Evolutionary conservation across 2,113 vertebrate species (phyloP).

Genomic region (Anguilla japonica): DNA sequence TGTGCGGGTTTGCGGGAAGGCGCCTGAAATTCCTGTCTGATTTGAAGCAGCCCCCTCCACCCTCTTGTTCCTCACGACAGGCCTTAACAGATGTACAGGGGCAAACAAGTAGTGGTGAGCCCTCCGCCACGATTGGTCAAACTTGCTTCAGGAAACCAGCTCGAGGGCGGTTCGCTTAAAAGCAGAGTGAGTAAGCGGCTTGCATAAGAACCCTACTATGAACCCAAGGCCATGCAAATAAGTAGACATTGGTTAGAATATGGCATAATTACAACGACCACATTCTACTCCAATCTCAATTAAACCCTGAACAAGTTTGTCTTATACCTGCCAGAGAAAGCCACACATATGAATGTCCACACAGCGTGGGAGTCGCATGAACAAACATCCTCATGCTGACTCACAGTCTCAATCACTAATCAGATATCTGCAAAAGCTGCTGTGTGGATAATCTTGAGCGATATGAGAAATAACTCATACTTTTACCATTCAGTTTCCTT

Average conservation of each 20-base stretch:
- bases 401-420: too few relatives aligned
- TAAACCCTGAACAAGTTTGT: background rate
- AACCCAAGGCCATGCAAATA: slow-evolving; percentile 23
- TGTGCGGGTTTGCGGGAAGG: background rate
- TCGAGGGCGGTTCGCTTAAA: background rate
- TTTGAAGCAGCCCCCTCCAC: slow-evolving; percentile 14
- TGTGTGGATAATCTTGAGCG: too few relatives aligned
- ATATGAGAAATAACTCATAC: background rate
- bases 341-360: background rate
- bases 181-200: background rate
- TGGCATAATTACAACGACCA: slow-evolving; percentile 21
- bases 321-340: background rate
- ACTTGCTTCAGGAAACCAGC: slow-evolving; percentile 9
- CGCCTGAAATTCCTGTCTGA: slow-evolving; percentile 14
- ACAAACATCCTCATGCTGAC: too few relatives aligned
- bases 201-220: background rate
- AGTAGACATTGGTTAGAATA: slow-evolving; percentile 15
- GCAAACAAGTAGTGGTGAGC: background rate
- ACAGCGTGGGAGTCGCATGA: background rate
- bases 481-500: background rate
- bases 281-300: background rate
- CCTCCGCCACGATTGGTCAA: background rate
- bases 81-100: background rate
- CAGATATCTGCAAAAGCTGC: background rate
- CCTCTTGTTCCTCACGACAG: slow-evolving; percentile 5